These are phyloP conservation scores for Himalopsyche anomala DNA, from an alignment of 2,888 invertebrate species.

Conservation along the genomic window DNA sequence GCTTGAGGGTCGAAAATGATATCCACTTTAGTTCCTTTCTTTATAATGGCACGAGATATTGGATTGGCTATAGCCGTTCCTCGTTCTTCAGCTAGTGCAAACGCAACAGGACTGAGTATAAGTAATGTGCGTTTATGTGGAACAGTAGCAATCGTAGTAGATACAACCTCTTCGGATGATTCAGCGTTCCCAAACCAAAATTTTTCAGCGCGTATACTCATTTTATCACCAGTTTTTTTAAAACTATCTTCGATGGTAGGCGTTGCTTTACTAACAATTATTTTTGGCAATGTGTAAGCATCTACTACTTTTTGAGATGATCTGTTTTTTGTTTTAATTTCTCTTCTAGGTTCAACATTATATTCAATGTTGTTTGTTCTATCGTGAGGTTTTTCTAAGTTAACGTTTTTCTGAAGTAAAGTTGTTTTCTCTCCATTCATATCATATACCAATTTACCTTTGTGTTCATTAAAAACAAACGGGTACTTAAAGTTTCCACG, in stretches of 20 bases:
- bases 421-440: neutral
- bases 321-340: neutral
- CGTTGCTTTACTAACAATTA: neutral
- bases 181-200: slow-evolving; percentile 68
- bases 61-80: slow-evolving; percentile 85
- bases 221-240: neutral
- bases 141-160: neutral
- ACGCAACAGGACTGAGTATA: slow-evolving; percentile 81
- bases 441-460: neutral
- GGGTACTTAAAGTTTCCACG: neutral
- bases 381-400: neutral
- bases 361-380: neutral
- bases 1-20: slow-evolving; percentile 83
- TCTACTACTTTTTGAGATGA: neutral
- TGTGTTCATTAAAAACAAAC: neutral
- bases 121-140: slow-evolving; percentile 66
- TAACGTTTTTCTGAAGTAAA: neutral
- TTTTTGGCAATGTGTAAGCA: neutral
- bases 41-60: slow-evolving; percentile 80
- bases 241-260: neutral
- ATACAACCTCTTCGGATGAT: neutral
- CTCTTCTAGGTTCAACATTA: neutral
- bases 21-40: slow-evolving; percentile 78
- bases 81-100: slow-evolving; percentile 80
- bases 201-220: slow-evolving; percentile 63